Evolutionary conservation across 2,797 vertebrate genomes (phyloP).

Genomic region (Hydrocynus forskahlii): DNA sequence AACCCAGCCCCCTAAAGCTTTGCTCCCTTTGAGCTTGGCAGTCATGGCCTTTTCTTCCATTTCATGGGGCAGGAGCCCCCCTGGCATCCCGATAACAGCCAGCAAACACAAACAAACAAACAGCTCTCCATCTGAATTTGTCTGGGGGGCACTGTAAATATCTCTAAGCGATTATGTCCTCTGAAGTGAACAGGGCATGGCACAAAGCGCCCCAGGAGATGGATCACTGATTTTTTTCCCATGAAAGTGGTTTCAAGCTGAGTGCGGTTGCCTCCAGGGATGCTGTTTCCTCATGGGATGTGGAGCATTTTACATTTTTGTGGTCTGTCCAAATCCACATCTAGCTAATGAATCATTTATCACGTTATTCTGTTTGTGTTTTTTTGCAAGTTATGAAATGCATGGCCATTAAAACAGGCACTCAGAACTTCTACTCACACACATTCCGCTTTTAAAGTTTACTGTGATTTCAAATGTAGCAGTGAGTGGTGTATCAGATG

Average conservation of each 20-base stretch:
- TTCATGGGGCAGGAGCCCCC: slow-evolving; percentile 40
- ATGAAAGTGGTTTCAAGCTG: background rate
- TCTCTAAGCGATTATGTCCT: slow-evolving; percentile 34
- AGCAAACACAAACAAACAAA: slow-evolving; percentile 59
- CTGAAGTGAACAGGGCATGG: background rate
- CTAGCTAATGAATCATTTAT: background rate
- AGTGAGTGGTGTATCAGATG: background rate
- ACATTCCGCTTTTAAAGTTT: background rate
- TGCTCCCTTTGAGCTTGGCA: slow-evolving; percentile 50
- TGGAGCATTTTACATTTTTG: background rate
- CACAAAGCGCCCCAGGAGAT: background rate
- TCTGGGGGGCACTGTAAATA: slow-evolving; percentile 34
- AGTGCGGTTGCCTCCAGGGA: background rate
- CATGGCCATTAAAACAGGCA: background rate
- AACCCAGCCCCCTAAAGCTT: background rate
- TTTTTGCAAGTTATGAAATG: slow-evolving; percentile 22
- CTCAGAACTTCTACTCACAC: background rate
- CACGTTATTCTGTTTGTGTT: no score
- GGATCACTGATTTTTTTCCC: background rate
- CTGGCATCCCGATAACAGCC: slow-evolving; percentile 28
- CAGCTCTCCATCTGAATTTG: slow-evolving; percentile 1
- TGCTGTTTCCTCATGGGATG: slow-evolving; percentile 7
- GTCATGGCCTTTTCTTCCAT: background rate
- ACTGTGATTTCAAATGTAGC: background rate
- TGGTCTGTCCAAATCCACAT: background rate